Evolutionary conservation across 2,113 vertebrate species (phyloP).

Genomic region (Ctenodactylus gundi): DNA sequence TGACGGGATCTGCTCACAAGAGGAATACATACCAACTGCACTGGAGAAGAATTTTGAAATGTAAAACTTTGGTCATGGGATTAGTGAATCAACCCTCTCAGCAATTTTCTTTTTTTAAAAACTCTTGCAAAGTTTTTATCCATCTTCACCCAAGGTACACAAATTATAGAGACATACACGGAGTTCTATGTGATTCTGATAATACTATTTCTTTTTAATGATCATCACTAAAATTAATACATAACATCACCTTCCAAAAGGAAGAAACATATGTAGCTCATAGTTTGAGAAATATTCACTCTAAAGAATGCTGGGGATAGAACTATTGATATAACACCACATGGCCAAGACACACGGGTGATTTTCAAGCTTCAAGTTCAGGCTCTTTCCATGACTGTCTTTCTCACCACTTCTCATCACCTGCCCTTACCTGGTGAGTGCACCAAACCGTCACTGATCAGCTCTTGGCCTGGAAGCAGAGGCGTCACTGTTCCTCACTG

Average conservation of each 20-base stretch:
- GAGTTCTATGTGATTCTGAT: not conserved
- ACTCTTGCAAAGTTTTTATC: conserved; percentile 35
- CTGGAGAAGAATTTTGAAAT: conserved; percentile 23
- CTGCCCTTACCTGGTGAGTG: not conserved
- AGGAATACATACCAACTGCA: not conserved
- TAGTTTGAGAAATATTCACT: not conserved
- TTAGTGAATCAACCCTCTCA: conserved; percentile 37
- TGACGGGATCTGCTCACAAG: not conserved
- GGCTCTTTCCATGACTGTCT: not conserved
- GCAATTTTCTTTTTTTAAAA: conserved; percentile 52
- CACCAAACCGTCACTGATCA: not conserved
- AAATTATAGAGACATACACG: not conserved
- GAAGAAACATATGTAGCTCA: not conserved
- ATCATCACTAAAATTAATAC: conserved; percentile 1
- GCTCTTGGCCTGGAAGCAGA: not conserved
- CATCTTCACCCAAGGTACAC: not conserved
- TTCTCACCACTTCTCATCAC: not conserved
- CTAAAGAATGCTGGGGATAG: not conserved
- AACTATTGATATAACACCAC: not conserved
- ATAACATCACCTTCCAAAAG: not conserved
- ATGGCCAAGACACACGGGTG: not conserved
- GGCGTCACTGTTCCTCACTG: not conserved
- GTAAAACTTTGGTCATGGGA: conserved; percentile 30
- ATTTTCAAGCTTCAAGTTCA: not conserved
- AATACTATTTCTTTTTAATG: conserved; percentile 4